Percentiles rank a stretch among this genome's conserved stretches.
Evolutionary conservation across 1,140 invertebrate species (phyloP).

Genomic region (Drosophila serrata): DNA sequence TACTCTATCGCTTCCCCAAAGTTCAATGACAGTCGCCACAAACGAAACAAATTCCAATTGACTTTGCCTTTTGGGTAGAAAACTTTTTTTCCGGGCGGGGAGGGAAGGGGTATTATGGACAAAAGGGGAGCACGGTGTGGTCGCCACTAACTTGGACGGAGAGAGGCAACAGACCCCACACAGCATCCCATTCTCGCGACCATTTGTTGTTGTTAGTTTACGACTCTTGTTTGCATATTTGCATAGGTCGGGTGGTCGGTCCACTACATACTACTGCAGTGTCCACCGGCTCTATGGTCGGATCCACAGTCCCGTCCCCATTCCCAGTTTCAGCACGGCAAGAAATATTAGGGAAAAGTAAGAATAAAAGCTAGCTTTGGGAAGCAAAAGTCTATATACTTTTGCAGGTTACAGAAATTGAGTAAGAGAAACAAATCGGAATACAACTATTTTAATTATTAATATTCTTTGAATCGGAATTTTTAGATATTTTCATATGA

Average conservation of each 20-base stretch:
- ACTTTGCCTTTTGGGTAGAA: constrained; percentile 23
- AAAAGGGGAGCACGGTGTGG: neutral
- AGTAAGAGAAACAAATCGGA: too few relatives aligned
- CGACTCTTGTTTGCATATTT: constrained; percentile 63
- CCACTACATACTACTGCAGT: constrained; percentile 1
- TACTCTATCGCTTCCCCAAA: constrained; percentile 31
- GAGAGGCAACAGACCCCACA: constrained; percentile 31
- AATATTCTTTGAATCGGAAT: too few relatives aligned
- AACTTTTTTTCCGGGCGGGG: neutral
- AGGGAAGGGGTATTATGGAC: neutral
- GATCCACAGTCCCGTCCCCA: constrained; percentile 1
- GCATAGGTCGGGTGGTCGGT: constrained; percentile 52
- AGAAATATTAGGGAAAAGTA: neutral
- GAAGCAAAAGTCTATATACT: too few relatives aligned
- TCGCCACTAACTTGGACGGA: neutral
- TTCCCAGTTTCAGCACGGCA: constrained; percentile 1
- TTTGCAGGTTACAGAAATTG: too few relatives aligned
- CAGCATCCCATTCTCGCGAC: constrained; percentile 28
- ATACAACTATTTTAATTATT: too few relatives aligned
- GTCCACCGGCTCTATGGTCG: neutral
- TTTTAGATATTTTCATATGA: too few relatives aligned
- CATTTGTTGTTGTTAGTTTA: constrained; percentile 66
- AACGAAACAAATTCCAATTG: constrained; percentile 63
- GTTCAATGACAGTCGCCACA: constrained; percentile 71
- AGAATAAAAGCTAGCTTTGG: neutral